Evolutionary conservation across 2,888 invertebrate genomes (phyloP).

Genomic region (Anarsia innoxiella): DNA sequence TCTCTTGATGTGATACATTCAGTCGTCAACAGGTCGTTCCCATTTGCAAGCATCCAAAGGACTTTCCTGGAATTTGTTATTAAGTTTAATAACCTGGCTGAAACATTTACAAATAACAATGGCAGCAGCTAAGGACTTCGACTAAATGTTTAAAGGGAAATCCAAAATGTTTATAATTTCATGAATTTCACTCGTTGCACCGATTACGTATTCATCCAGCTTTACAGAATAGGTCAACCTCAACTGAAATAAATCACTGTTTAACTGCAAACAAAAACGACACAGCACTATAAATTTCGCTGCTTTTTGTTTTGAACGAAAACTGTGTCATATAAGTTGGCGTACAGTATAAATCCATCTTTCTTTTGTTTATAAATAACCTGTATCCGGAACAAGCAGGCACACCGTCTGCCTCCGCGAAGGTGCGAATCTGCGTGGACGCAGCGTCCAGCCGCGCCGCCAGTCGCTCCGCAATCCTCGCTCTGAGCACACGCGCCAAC

Average conservation of each 20-base stretch:
- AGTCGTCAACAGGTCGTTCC: slow-evolving; percentile 9
- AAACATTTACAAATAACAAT: too few species aligned
- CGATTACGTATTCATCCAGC: slow-evolving; percentile 19
- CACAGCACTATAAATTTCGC: slow-evolving; percentile 23
- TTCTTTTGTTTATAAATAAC: slow-evolving; percentile 70
- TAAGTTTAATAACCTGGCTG: background rate
- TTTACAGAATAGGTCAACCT: slow-evolving; percentile 18
- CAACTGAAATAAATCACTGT: slow-evolving; percentile 19
- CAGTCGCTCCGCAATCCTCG: slow-evolving; percentile 55
- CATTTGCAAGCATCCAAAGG: slow-evolving; percentile 1
- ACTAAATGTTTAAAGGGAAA: too few species aligned
- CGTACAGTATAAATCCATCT: slow-evolving; percentile 58
- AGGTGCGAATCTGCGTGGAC: slow-evolving; percentile 67
- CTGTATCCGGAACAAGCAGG: slow-evolving; percentile 68
- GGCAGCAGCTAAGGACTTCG: too few species aligned
- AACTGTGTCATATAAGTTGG: slow-evolving; percentile 65
- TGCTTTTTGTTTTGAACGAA: slow-evolving; percentile 42
- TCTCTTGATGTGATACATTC: slow-evolving; percentile 1
- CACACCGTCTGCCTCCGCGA: slow-evolving; percentile 61
- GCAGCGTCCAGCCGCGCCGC: slow-evolving; percentile 30
- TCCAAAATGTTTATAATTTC: too few species aligned
- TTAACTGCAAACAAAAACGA: slow-evolving; percentile 17
- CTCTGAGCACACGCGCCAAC: slow-evolving; percentile 45
- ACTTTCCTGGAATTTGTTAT: slow-evolving; percentile 10
- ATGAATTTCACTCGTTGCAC: too few species aligned